phyloP scores from a whole-genome alignment of 2,113 vertebrate genomes.

The Mastomys coucha region DNA sequence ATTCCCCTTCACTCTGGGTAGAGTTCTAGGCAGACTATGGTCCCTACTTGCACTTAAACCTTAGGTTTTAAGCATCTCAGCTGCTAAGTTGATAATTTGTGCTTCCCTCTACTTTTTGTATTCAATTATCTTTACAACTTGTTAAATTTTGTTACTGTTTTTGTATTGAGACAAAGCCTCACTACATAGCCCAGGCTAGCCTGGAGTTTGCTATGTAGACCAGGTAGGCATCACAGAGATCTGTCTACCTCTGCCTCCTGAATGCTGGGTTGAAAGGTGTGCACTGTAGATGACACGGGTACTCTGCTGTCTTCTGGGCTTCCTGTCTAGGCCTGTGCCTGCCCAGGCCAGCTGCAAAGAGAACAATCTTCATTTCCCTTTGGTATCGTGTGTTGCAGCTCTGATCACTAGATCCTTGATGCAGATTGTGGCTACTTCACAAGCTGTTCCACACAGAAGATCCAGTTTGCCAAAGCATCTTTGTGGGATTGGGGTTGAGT shows the following conservation, averaged over 20 bases:
- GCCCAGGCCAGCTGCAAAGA: not conserved
- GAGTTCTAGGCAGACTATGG: not conserved
- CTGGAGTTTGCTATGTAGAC: not conserved
- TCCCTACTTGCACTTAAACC: not conserved
- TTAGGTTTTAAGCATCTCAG: constrained; percentile 26
- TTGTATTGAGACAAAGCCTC: not conserved
- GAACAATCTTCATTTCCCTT: not conserved
- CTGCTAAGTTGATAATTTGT: not conserved
- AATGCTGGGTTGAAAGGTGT: not conserved
- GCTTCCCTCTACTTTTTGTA: not conserved
- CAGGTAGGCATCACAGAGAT: not conserved
- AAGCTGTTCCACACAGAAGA: not conserved
- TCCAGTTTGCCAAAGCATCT: not conserved
- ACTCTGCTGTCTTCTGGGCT: not conserved
- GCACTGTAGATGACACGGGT: not conserved
- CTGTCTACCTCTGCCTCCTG: not conserved
- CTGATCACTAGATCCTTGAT: not conserved
- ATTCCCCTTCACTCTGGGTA: not conserved
- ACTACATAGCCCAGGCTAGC: not conserved
- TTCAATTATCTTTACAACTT: not conserved
- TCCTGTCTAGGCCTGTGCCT: not conserved
- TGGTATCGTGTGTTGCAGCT: not conserved
- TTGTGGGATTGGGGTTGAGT: not conserved
- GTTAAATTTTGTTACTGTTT: not conserved
- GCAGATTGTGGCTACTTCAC: not conserved